phyloP scores from a whole-genome alignment of 1,140 invertebrate species.

The Cydia pomonella region DNA sequence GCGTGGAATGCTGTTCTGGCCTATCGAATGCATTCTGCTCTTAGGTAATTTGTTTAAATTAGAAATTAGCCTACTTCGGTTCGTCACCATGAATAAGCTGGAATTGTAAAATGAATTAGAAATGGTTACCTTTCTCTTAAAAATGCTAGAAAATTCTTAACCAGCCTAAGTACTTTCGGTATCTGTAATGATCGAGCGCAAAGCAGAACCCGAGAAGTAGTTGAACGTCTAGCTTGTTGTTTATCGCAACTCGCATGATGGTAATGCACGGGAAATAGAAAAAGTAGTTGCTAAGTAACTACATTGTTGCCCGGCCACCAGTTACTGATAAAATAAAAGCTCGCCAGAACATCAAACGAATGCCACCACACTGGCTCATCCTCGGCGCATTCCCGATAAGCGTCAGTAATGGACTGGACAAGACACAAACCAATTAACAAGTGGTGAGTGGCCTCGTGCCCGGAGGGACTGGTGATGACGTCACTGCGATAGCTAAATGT shows the following conservation, averaged over 20 bases:
- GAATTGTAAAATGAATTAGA: constrained; percentile 13
- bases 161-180: neutral
- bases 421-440: constrained; percentile 62
- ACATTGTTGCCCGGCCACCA: constrained; percentile 27
- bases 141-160: neutral
- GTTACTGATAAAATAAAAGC: constrained; percentile 53
- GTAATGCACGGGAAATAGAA: constrained; percentile 11
- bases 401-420: constrained; percentile 53
- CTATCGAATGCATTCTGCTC: constrained; percentile 24
- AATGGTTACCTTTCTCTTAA: constrained; percentile 20
- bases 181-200: neutral
- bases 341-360: constrained; percentile 57
- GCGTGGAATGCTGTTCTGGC: constrained; percentile 22
- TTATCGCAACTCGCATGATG: neutral
- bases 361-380: constrained; percentile 61
- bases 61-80: constrained; percentile 27
- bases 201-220: neutral
- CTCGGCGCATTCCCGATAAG: constrained; percentile 35
- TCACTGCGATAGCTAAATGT: constrained; percentile 41
- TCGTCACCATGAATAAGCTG: constrained; percentile 16
- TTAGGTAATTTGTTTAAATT: constrained; percentile 28
- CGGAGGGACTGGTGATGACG: constrained; percentile 47
- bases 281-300: constrained; percentile 18
- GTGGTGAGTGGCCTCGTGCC: constrained; percentile 10
- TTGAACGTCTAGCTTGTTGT: neutral